Conservation (phyloP, 1,140 invertebrate species). For the Achatina immaculata region DNA sequence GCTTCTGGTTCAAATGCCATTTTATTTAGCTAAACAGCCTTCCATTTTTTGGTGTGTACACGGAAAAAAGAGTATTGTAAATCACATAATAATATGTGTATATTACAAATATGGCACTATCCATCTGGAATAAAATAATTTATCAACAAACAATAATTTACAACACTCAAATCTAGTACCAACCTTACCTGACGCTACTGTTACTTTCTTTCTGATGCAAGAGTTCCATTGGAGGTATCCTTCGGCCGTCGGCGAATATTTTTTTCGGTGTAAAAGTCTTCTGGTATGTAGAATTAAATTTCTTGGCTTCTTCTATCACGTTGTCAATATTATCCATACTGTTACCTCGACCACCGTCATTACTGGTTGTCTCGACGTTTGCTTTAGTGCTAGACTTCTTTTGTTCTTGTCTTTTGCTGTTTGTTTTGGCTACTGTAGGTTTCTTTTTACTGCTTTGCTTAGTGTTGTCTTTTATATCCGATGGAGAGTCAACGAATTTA, state of each 20-base stretch:
- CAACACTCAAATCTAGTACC: too few species aligned
- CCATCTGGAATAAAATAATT: too few species aligned
- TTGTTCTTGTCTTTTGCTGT: background rate
- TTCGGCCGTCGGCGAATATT: slow-evolving; percentile 61
- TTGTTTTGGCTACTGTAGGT: background rate
- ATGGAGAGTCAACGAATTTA: background rate
- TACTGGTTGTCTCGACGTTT: background rate
- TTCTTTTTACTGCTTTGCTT: background rate
- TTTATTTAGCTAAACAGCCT: too few species aligned
- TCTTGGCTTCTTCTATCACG: slow-evolving; percentile 49
- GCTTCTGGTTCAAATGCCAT: too few species aligned
- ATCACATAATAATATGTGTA: too few species aligned
- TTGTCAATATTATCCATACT: slow-evolving; percentile 14
- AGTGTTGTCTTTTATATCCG: background rate
- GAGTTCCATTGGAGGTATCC: slow-evolving; percentile 62
- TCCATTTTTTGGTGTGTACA: too few species aligned
- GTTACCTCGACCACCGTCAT: slow-evolving; percentile 9
- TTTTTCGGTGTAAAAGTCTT: slow-evolving; percentile 62
- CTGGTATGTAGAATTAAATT: slow-evolving; percentile 58
- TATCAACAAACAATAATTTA: too few species aligned
- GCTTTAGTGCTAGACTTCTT: background rate
- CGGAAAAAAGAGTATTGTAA: too few species aligned
- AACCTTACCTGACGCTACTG: slow-evolving; percentile 63
- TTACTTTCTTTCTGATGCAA: slow-evolving; percentile 64
- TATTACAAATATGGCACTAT: too few species aligned